Percentiles rank a stretch among this genome's conserved stretches.
Evolutionary conservation across 2,113 vertebrate species (phyloP).

Genomic region (Melanostigma gelatinosum): DNA sequence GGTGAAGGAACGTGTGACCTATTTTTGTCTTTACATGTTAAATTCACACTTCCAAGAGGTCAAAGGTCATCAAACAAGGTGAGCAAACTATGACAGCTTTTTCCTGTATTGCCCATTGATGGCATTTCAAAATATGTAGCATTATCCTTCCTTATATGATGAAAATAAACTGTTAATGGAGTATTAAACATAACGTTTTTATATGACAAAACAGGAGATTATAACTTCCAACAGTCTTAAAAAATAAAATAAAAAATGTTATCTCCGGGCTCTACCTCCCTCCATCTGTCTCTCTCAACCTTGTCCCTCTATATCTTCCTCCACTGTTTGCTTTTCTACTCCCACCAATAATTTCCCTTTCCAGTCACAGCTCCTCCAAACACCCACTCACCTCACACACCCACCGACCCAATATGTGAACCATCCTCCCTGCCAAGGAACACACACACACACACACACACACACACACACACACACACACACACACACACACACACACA

Average conservation of each 20-base stretch:
- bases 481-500: too few relatives aligned
- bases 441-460: conserved; percentile 12
- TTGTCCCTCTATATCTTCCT: conserved; percentile 30
- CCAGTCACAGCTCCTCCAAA: conserved; percentile 46
- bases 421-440: conserved; percentile 27
- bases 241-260: too few relatives aligned
- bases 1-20: not conserved
- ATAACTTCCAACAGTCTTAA: conserved; percentile 1
- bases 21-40: not conserved
- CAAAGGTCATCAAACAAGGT: not conserved
- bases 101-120: not conserved
- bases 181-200: not conserved
- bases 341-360: conserved; percentile 58
- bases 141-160: not conserved
- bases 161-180: not conserved
- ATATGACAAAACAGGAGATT: not conserved
- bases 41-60: not conserved
- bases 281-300: conserved; percentile 59
- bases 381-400: conserved; percentile 69
- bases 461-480: not conserved
- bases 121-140: not conserved
- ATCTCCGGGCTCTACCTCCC: conserved; percentile 20
- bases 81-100: not conserved
- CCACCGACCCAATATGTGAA: conserved; percentile 53
- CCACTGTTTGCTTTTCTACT: conserved; percentile 38